Evolutionary conservation across 2,113 vertebrate species (phyloP).

Genomic region (Coturnix japonica): DNA sequence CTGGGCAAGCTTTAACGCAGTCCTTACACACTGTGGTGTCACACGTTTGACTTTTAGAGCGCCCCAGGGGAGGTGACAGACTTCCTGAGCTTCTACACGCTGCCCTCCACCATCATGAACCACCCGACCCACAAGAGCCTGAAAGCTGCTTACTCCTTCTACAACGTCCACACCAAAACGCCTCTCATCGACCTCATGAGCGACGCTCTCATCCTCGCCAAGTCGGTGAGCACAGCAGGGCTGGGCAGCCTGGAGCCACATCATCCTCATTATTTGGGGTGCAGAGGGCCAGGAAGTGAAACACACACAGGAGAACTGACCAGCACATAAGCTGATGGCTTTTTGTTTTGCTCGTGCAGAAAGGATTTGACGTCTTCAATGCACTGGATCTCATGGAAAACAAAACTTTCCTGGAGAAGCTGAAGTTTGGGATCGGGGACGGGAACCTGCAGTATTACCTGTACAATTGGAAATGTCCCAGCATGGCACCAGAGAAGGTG

Average conservation of each 20-base stretch:
- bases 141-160: constrained; percentile 98
- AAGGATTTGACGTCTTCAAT: constrained; percentile 99
- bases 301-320: fast-evolving
- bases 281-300: background rate
- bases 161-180: constrained; percentile 96
- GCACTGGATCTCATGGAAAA: constrained; percentile 99
- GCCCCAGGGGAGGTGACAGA: constrained; percentile 89
- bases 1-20: fast-evolving
- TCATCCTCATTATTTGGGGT: background rate
- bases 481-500: constrained; percentile 98
- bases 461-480: constrained; percentile 99
- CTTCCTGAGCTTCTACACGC: constrained; percentile 96
- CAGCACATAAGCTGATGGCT: background rate
- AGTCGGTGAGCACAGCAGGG: constrained; percentile 83
- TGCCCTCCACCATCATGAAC: constrained; percentile 99
- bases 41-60: constrained; percentile 74
- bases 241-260: background rate
- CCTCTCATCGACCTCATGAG: constrained; percentile 96
- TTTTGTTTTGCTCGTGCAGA: constrained; percentile 74
- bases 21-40: fast-evolving
- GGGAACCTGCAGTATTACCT: constrained; percentile 99
- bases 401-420: constrained; percentile 98
- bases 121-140: constrained; percentile 96
- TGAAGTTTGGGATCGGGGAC: constrained; percentile 98
- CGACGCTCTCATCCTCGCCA: constrained; percentile 95